Conservation (phyloP, 1,140 invertebrate species). For the Coenobita brevimanus region DNA sequence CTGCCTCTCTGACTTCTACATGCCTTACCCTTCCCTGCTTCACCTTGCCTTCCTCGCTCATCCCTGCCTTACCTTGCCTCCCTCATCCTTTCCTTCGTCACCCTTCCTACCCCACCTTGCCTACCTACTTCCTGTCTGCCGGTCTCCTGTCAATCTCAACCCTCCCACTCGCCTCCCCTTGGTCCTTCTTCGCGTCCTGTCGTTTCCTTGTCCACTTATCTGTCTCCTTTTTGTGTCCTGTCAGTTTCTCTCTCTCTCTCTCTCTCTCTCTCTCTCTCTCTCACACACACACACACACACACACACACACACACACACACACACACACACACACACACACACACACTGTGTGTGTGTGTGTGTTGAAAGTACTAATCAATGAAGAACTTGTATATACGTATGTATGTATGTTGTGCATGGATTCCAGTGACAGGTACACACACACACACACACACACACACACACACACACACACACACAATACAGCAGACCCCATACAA, state of each 20-base stretch:
- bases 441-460: conserved; percentile 32
- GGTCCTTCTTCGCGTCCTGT: too few species aligned
- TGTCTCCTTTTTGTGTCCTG: not conserved
- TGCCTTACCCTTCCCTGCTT: too few species aligned
- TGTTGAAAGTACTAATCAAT: too few species aligned
- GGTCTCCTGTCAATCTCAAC: not conserved
- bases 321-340: conserved; percentile 36
- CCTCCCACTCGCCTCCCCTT: not conserved
- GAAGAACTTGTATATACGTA: too few species aligned
- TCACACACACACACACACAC: not conserved
- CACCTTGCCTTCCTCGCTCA: too few species aligned
- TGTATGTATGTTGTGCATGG: too few species aligned
- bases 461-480: conserved; percentile 32
- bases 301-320: conserved; percentile 33
- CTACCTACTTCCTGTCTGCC: not conserved
- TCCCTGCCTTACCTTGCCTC: too few species aligned
- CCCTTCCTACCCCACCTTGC: not conserved
- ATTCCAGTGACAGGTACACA: conserved; percentile 23
- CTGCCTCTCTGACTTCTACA: too few species aligned
- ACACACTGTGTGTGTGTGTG: too few species aligned
- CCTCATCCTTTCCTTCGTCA: too few species aligned
- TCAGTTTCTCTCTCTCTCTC: not conserved
- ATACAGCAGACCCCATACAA: not conserved
- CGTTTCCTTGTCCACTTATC: not conserved
- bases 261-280: conserved; percentile 13